These are phyloP conservation scores for Brienomyrus longianalis DNA, from an alignment of 2,113 vertebrate species.

Conservation along the genomic window DNA sequence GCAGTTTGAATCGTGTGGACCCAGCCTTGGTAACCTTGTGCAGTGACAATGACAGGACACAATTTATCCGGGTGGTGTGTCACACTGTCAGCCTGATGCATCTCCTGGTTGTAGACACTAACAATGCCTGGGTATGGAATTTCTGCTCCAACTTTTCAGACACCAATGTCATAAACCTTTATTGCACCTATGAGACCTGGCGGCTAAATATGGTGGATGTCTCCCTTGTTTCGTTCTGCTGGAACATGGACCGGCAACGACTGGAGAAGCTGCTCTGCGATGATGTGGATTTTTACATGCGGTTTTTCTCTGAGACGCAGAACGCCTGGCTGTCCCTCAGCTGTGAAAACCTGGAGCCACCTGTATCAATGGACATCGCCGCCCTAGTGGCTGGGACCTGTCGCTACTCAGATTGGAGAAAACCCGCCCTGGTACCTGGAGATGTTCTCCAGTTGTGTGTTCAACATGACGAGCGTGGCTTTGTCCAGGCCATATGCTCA, in stretches of 20 bases:
- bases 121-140: constrained; percentile 57
- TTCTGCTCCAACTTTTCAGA: constrained; percentile 55
- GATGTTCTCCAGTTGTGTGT: constrained; percentile 51
- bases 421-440: constrained; percentile 31
- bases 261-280: constrained; percentile 52
- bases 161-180: constrained; percentile 43
- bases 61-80: constrained; percentile 58
- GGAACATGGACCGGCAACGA: constrained; percentile 46
- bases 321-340: constrained; percentile 49
- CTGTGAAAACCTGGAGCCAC: constrained; percentile 36
- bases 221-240: constrained; percentile 53
- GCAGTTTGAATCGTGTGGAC: constrained; percentile 27
- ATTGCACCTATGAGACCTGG: constrained; percentile 61
- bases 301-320: constrained; percentile 47
- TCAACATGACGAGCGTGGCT: constrained; percentile 46
- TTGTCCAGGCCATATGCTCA: constrained; percentile 47
- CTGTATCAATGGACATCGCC: not conserved
- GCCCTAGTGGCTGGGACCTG: constrained; percentile 34
- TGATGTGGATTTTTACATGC: constrained; percentile 48
- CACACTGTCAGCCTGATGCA: constrained; percentile 42
- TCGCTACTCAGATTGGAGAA: constrained; percentile 52
- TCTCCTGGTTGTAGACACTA: constrained; percentile 44
- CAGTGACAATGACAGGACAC: constrained; percentile 48
- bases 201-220: constrained; percentile 28
- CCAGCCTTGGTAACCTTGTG: constrained; percentile 57